Percentiles rank a stretch among this genome's conserved stretches.
Evolutionary conservation across 1,140 invertebrate species (phyloP).

Genomic region (Ridgeia piscesae): DNA sequence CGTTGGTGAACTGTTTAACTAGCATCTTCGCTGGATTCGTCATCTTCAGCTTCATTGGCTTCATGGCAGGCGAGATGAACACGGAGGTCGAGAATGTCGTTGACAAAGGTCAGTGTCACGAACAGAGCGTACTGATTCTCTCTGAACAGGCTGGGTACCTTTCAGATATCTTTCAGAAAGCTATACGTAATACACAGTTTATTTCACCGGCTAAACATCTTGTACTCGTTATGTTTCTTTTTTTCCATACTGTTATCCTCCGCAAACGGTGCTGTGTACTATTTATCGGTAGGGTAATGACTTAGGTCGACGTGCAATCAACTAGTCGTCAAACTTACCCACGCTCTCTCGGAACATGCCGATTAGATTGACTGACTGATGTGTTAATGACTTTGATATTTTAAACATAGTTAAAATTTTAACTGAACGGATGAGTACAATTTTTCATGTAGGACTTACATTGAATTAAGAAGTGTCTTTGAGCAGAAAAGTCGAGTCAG

Average conservation of each 20-base stretch:
- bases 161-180: not conserved
- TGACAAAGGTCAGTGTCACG: constrained; percentile 72
- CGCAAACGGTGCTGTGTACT: not conserved
- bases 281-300: not conserved
- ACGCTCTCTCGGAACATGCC: too few species aligned
- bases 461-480: too few species aligned
- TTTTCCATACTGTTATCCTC: not conserved
- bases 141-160: too few species aligned
- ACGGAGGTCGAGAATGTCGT: constrained; percentile 89
- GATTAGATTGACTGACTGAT: too few species aligned
- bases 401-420: too few species aligned
- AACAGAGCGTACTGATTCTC: not conserved
- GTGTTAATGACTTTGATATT: too few species aligned
- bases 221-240: not conserved
- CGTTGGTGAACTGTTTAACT: constrained; percentile 91
- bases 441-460: too few species aligned
- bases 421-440: too few species aligned
- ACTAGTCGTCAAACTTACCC: too few species aligned
- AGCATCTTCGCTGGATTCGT: constrained; percentile 98
- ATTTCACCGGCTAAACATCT: not conserved
- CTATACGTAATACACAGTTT: not conserved
- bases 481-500: too few species aligned
- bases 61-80: constrained; percentile 86
- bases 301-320: not conserved
- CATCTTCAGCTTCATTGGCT: constrained; percentile 97